Evolutionary conservation across 2,888 invertebrate genomes (phyloP).

Genomic region (Caenorhabditis afra): DNA sequence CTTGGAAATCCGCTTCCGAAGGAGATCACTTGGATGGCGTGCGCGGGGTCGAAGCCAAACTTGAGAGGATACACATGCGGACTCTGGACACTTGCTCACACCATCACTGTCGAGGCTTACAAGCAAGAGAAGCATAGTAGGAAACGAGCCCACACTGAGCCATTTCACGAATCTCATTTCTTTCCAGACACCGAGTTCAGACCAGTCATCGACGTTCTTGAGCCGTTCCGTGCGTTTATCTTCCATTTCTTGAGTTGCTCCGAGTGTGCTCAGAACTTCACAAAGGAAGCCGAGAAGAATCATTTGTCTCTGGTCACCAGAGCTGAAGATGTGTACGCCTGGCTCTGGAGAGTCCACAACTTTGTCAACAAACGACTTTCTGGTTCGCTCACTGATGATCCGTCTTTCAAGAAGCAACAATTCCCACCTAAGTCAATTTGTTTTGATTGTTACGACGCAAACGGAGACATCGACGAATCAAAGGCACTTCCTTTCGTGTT

Average conservation of each 20-base stretch:
- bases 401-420: slow-evolving; percentile 88
- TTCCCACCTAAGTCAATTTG: slow-evolving; percentile 73
- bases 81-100: slow-evolving; percentile 95
- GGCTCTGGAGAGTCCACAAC: slow-evolving; percentile 96
- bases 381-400: slow-evolving; percentile 91
- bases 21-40: slow-evolving; percentile 86
- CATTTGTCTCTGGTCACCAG: slow-evolving; percentile 70
- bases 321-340: slow-evolving; percentile 87
- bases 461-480: slow-evolving; percentile 71
- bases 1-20: slow-evolving; percentile 78
- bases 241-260: slow-evolving; percentile 94
- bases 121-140: slow-evolving; percentile 80
- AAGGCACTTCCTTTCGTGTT: slow-evolving; percentile 74
- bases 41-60: slow-evolving; percentile 87
- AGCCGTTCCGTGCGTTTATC: slow-evolving; percentile 91
- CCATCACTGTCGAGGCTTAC: slow-evolving; percentile 88
- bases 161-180: neutral
- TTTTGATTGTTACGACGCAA: slow-evolving; percentile 65
- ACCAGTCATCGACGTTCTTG: slow-evolving; percentile 86
- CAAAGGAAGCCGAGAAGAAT: slow-evolving; percentile 86
- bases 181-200: slow-evolving; percentile 73
- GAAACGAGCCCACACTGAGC: slow-evolving; percentile 14
- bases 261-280: slow-evolving; percentile 92
- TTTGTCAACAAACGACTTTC: slow-evolving; percentile 90
- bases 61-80: slow-evolving; percentile 91